phyloP scores from a whole-genome alignment of 2,888 invertebrate genomes.

The Parnassius mnemosyne region DNA sequence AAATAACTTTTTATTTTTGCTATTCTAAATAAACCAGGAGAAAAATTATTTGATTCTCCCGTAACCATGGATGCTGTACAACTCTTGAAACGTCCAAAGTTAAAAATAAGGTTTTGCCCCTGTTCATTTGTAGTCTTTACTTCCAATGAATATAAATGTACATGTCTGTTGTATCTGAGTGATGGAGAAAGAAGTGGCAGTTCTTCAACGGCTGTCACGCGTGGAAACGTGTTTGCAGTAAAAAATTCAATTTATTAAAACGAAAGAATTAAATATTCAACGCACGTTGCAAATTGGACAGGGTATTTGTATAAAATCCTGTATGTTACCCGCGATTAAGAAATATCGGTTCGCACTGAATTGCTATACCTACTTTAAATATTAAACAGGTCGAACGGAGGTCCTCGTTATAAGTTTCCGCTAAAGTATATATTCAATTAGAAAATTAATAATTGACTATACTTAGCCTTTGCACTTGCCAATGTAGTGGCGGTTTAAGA shows the following conservation, averaged over 20 bases:
- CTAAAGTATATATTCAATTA: neutral
- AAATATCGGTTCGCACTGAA: constrained; percentile 26
- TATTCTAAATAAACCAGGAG: too few relatives aligned
- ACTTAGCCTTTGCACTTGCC: neutral
- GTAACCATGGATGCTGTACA: too few relatives aligned
- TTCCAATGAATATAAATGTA: constrained; percentile 19
- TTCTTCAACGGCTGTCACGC: constrained; percentile 23
- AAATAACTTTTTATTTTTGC: too few relatives aligned
- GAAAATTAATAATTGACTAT: neutral
- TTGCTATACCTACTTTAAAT: constrained; percentile 22
- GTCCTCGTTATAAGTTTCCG: constrained; percentile 1
- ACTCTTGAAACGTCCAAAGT: too few relatives aligned
- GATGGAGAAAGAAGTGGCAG: constrained; percentile 25
- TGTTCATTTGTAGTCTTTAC: neutral
- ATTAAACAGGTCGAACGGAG: constrained; percentile 15
- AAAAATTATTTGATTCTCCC: too few relatives aligned
- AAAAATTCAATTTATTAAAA: constrained; percentile 28
- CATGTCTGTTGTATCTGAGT: constrained; percentile 1
- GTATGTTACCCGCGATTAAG: constrained; percentile 27
- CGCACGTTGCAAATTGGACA: constrained; percentile 27
- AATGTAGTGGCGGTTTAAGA: too few relatives aligned
- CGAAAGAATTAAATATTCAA: constrained; percentile 22
- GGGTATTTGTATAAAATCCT: constrained; percentile 26
- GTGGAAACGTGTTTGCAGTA: constrained; percentile 23
- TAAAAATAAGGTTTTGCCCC: neutral